A percentile compares a stretch with the other conserved stretches of the same genome.
phyloP scores from a whole-genome alignment of 2,113 vertebrate species.

The Melanocharis versteri region DNA sequence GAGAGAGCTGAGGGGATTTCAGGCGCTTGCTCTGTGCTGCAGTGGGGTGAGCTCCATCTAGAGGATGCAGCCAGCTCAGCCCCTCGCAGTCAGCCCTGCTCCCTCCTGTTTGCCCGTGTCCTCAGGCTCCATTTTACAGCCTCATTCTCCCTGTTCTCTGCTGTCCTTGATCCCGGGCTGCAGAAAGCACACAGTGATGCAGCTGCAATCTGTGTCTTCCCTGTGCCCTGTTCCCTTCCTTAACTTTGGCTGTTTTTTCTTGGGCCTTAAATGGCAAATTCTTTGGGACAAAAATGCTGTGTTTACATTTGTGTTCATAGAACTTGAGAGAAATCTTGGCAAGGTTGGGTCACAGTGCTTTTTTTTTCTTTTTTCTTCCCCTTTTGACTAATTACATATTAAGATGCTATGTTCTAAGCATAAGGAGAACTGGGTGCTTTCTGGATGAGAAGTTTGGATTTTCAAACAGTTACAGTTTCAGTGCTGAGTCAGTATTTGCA shows the following conservation, averaged over 20 bases:
- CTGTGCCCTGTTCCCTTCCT: background rate
- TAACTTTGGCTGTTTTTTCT: background rate
- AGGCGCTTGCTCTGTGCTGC: background rate
- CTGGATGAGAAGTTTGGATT: background rate
- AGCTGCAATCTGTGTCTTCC: background rate
- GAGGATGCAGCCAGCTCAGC: background rate
- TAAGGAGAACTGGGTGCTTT: background rate
- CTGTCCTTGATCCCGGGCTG: background rate
- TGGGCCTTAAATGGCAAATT: background rate
- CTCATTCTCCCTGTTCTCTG: fast-evolving
- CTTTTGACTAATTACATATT: background rate
- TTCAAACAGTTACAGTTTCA: background rate
- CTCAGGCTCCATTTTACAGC: background rate
- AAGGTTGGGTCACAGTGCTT: background rate
- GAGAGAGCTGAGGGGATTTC: background rate
- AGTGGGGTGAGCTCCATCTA: constrained; percentile 10
- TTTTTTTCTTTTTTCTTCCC: background rate
- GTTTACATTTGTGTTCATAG: background rate
- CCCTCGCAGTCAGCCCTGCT: background rate
- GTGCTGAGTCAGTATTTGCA: background rate
- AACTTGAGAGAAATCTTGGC: background rate
- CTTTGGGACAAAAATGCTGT: background rate
- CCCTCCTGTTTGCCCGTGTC: background rate
- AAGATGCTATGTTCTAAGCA: background rate
- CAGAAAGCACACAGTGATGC: background rate